phyloP scores from a whole-genome alignment of 2,797 vertebrate genomes.

The Macropus fuliginosus region DNA sequence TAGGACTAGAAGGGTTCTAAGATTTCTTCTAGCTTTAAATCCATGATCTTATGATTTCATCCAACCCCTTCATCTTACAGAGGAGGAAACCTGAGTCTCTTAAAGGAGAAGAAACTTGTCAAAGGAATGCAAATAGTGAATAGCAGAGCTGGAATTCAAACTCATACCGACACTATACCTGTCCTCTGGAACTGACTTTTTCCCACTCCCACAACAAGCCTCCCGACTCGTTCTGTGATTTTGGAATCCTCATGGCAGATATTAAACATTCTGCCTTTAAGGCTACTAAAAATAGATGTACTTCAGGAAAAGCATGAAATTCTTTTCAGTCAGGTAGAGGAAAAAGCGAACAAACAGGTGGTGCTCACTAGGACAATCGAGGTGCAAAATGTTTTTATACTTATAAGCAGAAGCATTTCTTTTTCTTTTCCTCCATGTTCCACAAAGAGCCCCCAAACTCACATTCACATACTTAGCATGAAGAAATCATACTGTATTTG shows the following conservation, averaged over 20 bases:
- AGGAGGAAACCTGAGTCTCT: background rate
- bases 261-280: slow-evolving; percentile 6
- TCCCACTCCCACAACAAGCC: background rate
- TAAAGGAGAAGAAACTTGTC: background rate
- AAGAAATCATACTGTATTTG: background rate
- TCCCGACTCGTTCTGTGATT: background rate
- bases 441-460: background rate
- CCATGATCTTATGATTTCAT: background rate
- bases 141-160: background rate
- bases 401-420: background rate
- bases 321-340: background rate
- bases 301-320: background rate
- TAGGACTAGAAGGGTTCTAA: background rate
- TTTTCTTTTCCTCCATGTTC: background rate
- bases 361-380: background rate
- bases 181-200: slow-evolving; percentile 20
- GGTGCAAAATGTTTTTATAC: background rate
- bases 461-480: background rate
- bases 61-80: background rate
- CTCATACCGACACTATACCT: background rate
- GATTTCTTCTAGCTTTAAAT: background rate
- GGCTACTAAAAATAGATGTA: background rate
- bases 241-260: background rate
- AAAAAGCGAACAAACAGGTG: slow-evolving; percentile 25
- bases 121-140: background rate